Evolutionary conservation across 1,140 invertebrate genomes (phyloP).

Genomic region (Tetramorium parvispinum): DNA sequence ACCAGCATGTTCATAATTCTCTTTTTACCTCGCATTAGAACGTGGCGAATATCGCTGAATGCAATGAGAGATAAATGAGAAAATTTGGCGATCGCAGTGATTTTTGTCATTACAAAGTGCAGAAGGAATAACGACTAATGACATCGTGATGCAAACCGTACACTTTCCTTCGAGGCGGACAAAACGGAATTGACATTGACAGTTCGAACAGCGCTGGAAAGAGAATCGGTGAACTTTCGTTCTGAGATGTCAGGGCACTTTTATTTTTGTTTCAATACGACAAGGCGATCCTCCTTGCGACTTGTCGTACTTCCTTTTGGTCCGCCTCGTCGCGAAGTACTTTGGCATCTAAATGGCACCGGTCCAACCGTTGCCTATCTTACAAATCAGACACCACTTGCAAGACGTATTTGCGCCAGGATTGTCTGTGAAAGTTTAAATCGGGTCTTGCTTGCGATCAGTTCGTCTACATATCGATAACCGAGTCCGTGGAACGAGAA

Average conservation of each 20-base stretch:
- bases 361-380: constrained; percentile 70
- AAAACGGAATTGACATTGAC: constrained; percentile 11
- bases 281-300: constrained; percentile 13
- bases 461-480: constrained; percentile 52
- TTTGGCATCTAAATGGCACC: constrained; percentile 74
- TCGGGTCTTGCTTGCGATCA: not conserved
- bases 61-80: not conserved
- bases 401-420: constrained; percentile 52
- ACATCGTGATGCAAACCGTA: not conserved
- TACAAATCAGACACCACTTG: constrained; percentile 59
- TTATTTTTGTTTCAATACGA: constrained; percentile 43
- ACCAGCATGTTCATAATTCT: not conserved
- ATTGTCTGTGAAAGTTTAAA: constrained; percentile 43
- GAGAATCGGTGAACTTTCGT: constrained; percentile 12
- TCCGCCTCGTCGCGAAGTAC: constrained; percentile 52
- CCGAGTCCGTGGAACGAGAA: constrained; percentile 8
- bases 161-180: no score
- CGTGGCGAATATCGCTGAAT: not conserved
- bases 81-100: not conserved
- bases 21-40: not conserved
- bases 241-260: constrained; percentile 27
- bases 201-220: constrained; percentile 3
- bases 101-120: not conserved
- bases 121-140: constrained; percentile 2
- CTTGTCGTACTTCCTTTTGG: constrained; percentile 59